Conservation (phyloP, 2,113 vertebrate genomes). For the Istiophorus platypterus region DNA sequence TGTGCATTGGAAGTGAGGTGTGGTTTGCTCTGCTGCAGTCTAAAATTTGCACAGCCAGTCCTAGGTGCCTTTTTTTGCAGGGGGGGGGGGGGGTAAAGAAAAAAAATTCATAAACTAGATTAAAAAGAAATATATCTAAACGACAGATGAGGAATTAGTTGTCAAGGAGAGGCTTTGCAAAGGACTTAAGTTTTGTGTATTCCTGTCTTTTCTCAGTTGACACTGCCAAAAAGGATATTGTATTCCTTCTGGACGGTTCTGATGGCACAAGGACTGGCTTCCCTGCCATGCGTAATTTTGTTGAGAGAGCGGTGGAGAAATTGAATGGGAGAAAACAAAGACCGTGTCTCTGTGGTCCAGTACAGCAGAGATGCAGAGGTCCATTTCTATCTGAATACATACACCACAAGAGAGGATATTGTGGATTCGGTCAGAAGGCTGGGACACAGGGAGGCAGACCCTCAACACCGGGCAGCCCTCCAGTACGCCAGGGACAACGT, state of each 20-base stretch:
- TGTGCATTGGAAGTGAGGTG: too few relatives aligned
- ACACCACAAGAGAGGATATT: conserved; percentile 41
- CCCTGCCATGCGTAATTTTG: conserved; percentile 62
- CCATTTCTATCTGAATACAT: conserved; percentile 67
- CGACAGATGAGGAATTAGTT: too few relatives aligned
- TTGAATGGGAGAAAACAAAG: conserved; percentile 52
- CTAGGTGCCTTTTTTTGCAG: too few relatives aligned
- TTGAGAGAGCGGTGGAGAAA: conserved; percentile 63
- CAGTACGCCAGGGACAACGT: conserved; percentile 69
- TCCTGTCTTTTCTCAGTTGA: too few relatives aligned
- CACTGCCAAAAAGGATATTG: conserved; percentile 57
- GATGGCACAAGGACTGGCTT: conserved; percentile 74
- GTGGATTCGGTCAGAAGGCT: conserved; percentile 41
- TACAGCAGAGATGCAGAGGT: conserved; percentile 66
- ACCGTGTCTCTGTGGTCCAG: conserved; percentile 68
- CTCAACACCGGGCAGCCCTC: conserved; percentile 71
- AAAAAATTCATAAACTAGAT: too few relatives aligned
- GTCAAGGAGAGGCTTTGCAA: too few relatives aligned
- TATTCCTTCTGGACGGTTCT: conserved; percentile 84
- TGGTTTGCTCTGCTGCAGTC: too few relatives aligned
- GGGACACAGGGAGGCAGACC: conserved; percentile 66
- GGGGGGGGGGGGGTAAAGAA: too few relatives aligned
- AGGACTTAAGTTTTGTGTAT: too few relatives aligned
- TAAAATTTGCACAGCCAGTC: too few relatives aligned
- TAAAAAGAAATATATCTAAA: too few relatives aligned